Conservation (phyloP, 2,113 vertebrate species). For the Porphyrio hochstetteri region DNA sequence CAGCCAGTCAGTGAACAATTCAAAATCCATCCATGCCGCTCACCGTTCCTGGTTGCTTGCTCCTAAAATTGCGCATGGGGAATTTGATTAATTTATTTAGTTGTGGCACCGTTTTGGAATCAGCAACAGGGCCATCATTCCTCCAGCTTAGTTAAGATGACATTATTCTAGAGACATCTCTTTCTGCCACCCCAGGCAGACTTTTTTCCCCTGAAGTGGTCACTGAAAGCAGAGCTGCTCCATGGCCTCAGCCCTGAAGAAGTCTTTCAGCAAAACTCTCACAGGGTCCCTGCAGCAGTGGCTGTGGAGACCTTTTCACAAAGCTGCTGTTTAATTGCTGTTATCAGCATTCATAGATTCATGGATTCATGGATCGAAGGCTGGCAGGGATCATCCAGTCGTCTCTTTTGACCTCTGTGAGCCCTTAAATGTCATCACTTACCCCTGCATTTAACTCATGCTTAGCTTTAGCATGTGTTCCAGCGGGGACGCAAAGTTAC, state of each 20-base stretch:
- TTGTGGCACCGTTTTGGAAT: background rate
- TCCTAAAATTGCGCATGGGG: fast-evolving
- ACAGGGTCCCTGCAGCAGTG: background rate
- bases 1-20: background rate
- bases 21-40: background rate
- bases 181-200: fast-evolving
- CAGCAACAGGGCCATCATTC: background rate
- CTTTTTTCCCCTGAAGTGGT: background rate
- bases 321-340: background rate
- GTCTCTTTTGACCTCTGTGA: conserved; percentile 8
- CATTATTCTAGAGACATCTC: background rate
- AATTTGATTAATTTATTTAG: background rate
- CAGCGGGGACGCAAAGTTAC: background rate
- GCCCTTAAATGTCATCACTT: conserved; percentile 13
- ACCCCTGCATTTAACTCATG: background rate
- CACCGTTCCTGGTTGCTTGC: background rate
- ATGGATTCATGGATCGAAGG: background rate
- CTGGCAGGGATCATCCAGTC: background rate
- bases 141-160: background rate
- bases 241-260: background rate
- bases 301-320: background rate
- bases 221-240: background rate
- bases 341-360: conserved; percentile 26
- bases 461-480: background rate
- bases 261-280: background rate